A percentile compares a stretch with the other conserved stretches of the same genome.
Evolutionary conservation across 2,888 invertebrate genomes (phyloP).

Genomic region (Teinopalpus imperialis): DNA sequence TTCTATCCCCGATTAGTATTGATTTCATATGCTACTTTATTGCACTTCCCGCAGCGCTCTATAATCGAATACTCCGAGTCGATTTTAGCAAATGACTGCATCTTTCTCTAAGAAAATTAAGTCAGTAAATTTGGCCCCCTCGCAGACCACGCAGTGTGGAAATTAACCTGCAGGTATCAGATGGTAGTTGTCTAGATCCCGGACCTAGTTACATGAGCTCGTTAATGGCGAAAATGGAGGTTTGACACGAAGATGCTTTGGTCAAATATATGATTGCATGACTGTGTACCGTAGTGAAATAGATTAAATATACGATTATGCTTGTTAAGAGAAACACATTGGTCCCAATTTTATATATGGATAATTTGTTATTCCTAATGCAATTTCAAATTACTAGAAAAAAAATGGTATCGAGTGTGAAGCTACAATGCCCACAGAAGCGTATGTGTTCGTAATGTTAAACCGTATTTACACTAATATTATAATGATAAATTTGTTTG

Average conservation of each 20-base stretch:
- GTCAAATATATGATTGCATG: constrained; percentile 48
- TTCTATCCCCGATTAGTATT: background rate
- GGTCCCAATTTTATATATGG: background rate
- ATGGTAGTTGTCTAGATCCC: constrained; percentile 37
- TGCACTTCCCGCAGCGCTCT: constrained; percentile 7
- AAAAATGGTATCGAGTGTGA: too few relatives aligned
- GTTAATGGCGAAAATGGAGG: constrained; percentile 46
- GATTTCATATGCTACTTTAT: background rate
- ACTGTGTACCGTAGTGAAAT: constrained; percentile 19
- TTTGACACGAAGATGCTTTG: constrained; percentile 51
- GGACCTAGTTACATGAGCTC: constrained; percentile 39
- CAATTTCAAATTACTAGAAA: too few relatives aligned
- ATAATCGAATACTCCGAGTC: constrained; percentile 5
- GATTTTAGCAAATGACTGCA: constrained; percentile 4
- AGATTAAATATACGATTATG: constrained; percentile 26
- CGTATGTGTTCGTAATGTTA: too few relatives aligned
- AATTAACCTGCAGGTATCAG: constrained; percentile 37
- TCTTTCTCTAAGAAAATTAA: constrained; percentile 10
- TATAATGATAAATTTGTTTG: too few relatives aligned
- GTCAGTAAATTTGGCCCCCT: constrained; percentile 12
- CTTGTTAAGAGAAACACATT: constrained; percentile 16
- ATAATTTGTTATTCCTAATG: background rate
- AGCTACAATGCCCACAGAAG: too few relatives aligned
- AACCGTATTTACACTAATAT: too few relatives aligned
- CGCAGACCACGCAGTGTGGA: constrained; percentile 23